phyloP scores from a whole-genome alignment of 2,888 invertebrate species.

The Callosobruchus maculatus region DNA sequence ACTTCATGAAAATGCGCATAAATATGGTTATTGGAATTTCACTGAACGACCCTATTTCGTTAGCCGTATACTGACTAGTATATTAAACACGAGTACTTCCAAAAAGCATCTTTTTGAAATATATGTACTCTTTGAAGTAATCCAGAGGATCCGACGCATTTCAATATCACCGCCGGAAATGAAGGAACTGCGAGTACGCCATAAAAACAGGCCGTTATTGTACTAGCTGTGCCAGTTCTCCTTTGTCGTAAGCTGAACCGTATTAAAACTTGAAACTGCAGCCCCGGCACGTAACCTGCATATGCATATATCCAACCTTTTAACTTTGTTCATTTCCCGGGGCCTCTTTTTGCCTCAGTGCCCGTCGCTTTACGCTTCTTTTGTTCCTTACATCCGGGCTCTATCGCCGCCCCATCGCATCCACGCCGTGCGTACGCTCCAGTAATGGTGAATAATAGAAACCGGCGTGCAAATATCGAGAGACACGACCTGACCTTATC shows the following conservation, averaged over 20 bases:
- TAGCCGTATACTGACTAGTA: no score
- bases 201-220: background rate
- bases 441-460: background rate
- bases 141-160: no score
- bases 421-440: background rate
- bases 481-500: background rate
- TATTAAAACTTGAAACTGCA: background rate
- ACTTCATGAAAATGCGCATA: no score
- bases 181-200: background rate
- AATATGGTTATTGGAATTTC: no score
- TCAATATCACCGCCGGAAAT: background rate
- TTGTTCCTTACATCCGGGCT: background rate
- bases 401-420: background rate
- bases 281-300: background rate
- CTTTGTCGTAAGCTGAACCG: background rate
- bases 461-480: background rate
- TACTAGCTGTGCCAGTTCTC: background rate
- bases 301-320: background rate
- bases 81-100: no score
- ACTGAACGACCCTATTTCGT: no score
- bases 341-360: background rate
- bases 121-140: no score
- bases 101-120: no score
- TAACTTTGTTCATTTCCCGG: background rate
- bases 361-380: background rate